phyloP scores from a whole-genome alignment of 2,797 vertebrate genomes.

The Sebastes hubbsi region DNA sequence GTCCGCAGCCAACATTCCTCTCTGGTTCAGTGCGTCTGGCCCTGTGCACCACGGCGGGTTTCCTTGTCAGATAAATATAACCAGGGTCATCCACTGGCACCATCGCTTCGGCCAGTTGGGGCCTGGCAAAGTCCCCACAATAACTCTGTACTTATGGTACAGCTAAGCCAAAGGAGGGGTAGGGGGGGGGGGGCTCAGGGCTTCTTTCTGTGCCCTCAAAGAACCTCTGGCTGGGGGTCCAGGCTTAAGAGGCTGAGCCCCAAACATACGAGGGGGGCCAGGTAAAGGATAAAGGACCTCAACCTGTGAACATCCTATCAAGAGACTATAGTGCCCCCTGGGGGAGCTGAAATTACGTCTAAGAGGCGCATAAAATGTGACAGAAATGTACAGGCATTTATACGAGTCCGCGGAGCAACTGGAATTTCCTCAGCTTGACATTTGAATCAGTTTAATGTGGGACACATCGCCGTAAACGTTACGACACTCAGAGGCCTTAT shows the following conservation, averaged over 20 bases:
- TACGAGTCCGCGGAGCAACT: conserved; percentile 29
- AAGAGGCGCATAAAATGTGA: conserved; percentile 37
- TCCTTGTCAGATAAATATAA: conserved; percentile 85
- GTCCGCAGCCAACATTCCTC: conserved; percentile 60
- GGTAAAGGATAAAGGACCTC: conserved; percentile 67
- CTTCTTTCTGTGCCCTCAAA: conserved; percentile 76
- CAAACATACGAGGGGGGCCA: conserved; percentile 54
- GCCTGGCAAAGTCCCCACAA: conserved; percentile 75
- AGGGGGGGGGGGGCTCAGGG: conserved; percentile 5
- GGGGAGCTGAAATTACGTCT: conserved; percentile 37
- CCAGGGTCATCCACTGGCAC: conserved; percentile 78
- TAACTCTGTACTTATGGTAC: conserved; percentile 76
- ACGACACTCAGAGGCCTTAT: conserved; percentile 26
- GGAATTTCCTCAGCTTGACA: conserved; percentile 58
- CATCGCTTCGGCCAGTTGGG: conserved; percentile 51
- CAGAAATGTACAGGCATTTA: conserved; percentile 52
- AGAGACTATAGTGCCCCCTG: conserved; percentile 58
- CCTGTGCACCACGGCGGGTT: conserved; percentile 68
- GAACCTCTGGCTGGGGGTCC: conserved; percentile 74
- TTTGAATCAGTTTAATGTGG: conserved; percentile 57
- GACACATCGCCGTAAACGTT: conserved; percentile 40
- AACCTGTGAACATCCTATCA: conserved; percentile 56
- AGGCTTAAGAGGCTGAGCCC: conserved; percentile 74
- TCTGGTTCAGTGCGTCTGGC: conserved; percentile 65
- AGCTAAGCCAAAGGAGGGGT: conserved; percentile 67